Evolutionary conservation across 2,113 vertebrate species (phyloP).

Genomic region (Acanthisitta chloris): DNA sequence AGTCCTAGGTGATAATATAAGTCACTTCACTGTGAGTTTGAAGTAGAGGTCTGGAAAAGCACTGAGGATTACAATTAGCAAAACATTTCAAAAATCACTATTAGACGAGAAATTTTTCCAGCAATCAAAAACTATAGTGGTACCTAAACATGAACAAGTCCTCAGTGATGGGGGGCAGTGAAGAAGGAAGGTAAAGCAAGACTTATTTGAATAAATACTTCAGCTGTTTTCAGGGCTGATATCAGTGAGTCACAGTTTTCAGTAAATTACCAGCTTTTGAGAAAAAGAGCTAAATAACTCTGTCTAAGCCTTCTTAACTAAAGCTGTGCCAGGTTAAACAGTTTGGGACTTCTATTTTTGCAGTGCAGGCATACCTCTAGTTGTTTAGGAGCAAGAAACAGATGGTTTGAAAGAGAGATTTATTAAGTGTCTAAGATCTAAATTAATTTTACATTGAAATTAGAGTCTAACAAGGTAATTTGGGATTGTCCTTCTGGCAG

Average conservation of each 20-base stretch:
- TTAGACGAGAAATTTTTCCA: neutral
- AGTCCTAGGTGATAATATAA: neutral
- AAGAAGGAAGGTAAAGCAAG: neutral
- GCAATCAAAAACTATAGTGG: accelerated
- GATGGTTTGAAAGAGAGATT: conserved; percentile 42
- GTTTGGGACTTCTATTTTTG: conserved; percentile 1
- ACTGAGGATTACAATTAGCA: neutral
- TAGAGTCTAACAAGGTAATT: conserved; percentile 45
- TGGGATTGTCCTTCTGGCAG: conserved; percentile 43
- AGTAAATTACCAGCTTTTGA: neutral
- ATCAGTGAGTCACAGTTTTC: neutral
- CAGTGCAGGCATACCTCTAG: neutral
- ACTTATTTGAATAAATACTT: neutral
- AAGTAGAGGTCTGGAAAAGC: neutral
- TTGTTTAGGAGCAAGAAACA: conserved; percentile 14
- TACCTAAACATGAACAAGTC: neutral
- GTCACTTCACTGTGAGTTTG: neutral
- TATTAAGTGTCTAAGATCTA: conserved; percentile 30
- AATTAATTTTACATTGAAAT: conserved; percentile 45
- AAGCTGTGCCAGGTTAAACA: neutral
- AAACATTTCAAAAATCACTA: neutral
- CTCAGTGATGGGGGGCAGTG: neutral
- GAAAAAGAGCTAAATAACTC: neutral
- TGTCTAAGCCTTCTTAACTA: neutral
- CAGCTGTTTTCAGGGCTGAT: neutral